phyloP scores from a whole-genome alignment of 2,113 vertebrate species.

The Macroglossus sobrinus region DNA sequence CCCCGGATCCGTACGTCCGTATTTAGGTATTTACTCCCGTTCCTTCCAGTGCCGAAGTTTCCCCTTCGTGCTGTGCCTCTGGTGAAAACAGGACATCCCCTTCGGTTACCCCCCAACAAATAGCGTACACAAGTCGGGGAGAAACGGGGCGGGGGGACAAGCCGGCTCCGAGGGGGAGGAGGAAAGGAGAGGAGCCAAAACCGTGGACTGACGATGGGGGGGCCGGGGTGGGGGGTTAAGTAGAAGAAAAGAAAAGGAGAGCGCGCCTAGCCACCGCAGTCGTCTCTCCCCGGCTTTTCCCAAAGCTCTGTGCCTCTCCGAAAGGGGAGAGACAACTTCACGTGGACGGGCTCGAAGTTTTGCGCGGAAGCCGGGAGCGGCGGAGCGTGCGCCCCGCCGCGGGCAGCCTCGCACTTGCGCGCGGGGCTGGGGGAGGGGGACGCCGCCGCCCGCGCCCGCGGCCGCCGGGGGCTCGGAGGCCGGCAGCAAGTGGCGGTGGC shows the following conservation, averaged over 20 bases:
- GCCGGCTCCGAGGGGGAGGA: not conserved
- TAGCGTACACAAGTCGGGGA: constrained; percentile 42
- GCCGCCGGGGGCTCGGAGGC: not conserved
- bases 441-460: not conserved
- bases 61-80: constrained; percentile 57
- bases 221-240: too few relatives aligned
- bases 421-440: constrained; percentile 13
- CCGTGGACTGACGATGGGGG: not conserved
- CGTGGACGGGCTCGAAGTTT: not conserved
- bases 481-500: not conserved
- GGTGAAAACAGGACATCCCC: constrained; percentile 74
- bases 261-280: not conserved
- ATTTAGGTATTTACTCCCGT: constrained; percentile 25
- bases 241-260: constrained; percentile 1
- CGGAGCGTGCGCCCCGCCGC: constrained; percentile 50
- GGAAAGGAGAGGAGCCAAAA: constrained; percentile 11
- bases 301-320: not conserved
- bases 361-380: constrained; percentile 44
- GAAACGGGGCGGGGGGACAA: constrained; percentile 37
- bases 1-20: not conserved
- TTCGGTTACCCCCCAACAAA: constrained; percentile 58
- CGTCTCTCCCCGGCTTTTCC: not conserved
- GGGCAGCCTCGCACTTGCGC: constrained; percentile 61
- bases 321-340: not conserved
- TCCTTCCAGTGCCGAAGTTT: constrained; percentile 46